A percentile compares a stretch with the other conserved stretches of the same genome.
These are phyloP conservation scores for Myotis daubentonii DNA, from an alignment of 2,797 vertebrate genomes.

Conservation along the genomic window DNA sequence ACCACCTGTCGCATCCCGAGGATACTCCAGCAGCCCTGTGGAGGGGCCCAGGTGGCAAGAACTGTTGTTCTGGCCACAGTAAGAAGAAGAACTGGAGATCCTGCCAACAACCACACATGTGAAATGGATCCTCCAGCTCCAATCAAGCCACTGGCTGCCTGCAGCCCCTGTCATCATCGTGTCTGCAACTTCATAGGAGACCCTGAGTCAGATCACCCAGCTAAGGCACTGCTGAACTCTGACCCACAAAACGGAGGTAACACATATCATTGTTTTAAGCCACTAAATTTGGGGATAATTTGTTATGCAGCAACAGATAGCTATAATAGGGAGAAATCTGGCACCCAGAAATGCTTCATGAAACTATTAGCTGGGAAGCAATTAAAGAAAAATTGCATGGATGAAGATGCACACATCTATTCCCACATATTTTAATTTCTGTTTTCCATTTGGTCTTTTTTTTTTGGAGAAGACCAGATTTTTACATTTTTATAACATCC, in stretches of 20 bases:
- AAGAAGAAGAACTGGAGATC: background rate
- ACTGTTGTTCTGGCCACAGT: background rate
- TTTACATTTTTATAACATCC: slow-evolving; percentile 23
- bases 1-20: background rate
- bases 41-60: background rate
- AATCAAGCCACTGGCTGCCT: background rate
- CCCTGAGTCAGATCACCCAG: background rate
- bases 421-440: background rate
- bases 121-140: background rate
- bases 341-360: background rate
- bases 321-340: background rate
- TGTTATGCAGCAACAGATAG: background rate
- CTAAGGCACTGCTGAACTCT: background rate
- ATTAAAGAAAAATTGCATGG: background rate
- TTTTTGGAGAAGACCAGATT: background rate
- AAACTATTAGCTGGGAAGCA: background rate
- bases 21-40: background rate
- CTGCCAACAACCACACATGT: background rate
- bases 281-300: background rate
- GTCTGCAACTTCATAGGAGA: background rate
- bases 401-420: background rate
- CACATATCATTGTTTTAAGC: background rate
- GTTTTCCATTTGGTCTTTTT: background rate
- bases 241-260: background rate
- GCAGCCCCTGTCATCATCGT: background rate